Conservation (phyloP, 2,888 invertebrate genomes). For the Drosophila kokeensis region DNA sequence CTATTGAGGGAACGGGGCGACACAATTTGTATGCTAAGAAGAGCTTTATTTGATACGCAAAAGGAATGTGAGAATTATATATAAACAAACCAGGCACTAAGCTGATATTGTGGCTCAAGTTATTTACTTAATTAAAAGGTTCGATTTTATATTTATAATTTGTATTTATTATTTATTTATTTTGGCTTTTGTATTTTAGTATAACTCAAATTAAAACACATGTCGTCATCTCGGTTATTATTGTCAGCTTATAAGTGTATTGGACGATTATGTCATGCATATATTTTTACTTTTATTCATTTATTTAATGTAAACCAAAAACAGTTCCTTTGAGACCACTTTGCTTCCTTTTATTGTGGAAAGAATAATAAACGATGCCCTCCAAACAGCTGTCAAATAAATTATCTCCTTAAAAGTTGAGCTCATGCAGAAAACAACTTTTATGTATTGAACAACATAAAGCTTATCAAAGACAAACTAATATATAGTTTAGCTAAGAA, state of each 20-base stretch:
- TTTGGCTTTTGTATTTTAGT: neutral
- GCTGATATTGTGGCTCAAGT: neutral
- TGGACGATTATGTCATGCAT: neutral
- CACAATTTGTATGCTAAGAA: conserved; percentile 53
- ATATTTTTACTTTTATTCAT: neutral
- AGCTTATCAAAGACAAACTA: neutral
- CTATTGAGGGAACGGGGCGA: conserved; percentile 19
- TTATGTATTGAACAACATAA: neutral
- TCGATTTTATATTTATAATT: neutral
- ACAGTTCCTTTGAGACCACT: neutral
- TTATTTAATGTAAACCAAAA: neutral
- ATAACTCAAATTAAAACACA: neutral
- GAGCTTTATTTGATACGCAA: conserved; percentile 7
- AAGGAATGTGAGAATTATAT: conserved; percentile 13
- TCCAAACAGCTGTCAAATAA: neutral
- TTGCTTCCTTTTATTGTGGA: neutral
- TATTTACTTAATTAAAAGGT: neutral
- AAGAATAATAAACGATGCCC: neutral
- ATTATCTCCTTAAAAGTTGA: neutral
- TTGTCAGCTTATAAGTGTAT: neutral
- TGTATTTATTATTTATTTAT: neutral
- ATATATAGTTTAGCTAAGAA: neutral
- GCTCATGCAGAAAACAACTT: neutral
- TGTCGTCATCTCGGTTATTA: neutral
- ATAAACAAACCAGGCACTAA: neutral